Evolutionary conservation across 2,797 vertebrate species (phyloP).

Genomic region (Rhinella marina): DNA sequence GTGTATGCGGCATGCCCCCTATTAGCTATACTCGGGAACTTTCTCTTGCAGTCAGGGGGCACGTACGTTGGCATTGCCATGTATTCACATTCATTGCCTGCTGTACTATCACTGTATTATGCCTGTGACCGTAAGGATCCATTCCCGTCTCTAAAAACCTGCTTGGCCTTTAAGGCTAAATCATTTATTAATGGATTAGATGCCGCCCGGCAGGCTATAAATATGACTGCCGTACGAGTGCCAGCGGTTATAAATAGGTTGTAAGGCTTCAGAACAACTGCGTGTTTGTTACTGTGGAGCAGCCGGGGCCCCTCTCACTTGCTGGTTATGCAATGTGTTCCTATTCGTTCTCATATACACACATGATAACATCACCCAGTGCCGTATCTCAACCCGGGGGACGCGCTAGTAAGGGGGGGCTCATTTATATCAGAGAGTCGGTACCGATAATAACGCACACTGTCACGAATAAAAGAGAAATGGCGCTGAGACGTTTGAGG

Average conservation of each 20-base stretch:
- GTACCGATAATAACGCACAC: too few relatives aligned
- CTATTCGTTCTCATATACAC: neutral
- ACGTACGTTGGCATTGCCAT: neutral
- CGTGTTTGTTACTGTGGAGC: constrained; percentile 14
- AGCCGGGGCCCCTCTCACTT: neutral
- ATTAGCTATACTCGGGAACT: too few relatives aligned
- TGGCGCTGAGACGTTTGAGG: too few relatives aligned
- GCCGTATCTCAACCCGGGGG: neutral
- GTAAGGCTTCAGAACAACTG: constrained; percentile 22
- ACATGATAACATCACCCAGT: neutral
- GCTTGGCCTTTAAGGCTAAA: neutral
- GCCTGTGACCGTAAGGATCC: neutral
- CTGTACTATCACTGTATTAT: neutral
- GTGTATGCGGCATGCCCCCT: too few relatives aligned
- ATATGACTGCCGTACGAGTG: neutral
- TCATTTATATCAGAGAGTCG: too few relatives aligned
- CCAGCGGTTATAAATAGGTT: constrained; percentile 23
- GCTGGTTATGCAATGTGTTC: neutral
- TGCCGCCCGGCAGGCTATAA: constrained; percentile 8
- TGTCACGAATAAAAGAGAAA: too few relatives aligned
- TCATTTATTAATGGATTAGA: constrained; percentile 15
- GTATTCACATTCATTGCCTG: too few relatives aligned
- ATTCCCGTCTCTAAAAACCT: neutral
- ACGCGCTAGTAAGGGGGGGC: neutral
- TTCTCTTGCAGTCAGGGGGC: neutral